phyloP scores from a whole-genome alignment of 2,888 invertebrate species.

The Rhagium mordax region DNA sequence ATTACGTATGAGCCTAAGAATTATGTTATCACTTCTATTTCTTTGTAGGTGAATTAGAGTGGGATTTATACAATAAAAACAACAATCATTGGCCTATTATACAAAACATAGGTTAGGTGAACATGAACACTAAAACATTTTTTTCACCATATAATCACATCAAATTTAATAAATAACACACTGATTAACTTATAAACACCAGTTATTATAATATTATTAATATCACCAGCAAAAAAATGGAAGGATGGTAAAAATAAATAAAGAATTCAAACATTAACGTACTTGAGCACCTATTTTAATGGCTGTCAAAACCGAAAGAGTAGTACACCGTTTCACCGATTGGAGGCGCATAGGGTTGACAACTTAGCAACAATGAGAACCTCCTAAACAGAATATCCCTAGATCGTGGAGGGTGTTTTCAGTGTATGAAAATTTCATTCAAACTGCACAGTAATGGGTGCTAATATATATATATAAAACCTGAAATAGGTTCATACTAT shows the following conservation, averaged over 20 bases:
- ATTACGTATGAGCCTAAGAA: background rate
- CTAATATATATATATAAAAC: no score
- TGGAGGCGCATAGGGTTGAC: no score
- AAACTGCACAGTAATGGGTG: no score
- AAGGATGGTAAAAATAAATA: slow-evolving; percentile 34
- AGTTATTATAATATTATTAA: background rate
- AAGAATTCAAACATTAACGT: slow-evolving; percentile 20
- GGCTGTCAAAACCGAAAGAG: slow-evolving; percentile 38
- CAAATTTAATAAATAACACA: background rate
- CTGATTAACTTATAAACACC: background rate
- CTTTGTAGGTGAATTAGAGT: background rate
- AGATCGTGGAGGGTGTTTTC: no score
- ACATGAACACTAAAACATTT: background rate
- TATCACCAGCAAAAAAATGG: background rate
- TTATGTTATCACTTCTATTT: background rate
- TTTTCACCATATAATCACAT: background rate
- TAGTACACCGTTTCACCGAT: no score
- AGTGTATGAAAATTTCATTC: no score
- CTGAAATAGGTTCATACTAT: no score
- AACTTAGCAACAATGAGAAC: no score
- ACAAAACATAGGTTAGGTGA: background rate
- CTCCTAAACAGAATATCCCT: no score
- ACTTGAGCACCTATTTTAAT: slow-evolving; percentile 29
- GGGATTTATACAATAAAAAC: background rate
- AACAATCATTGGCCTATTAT: background rate